Evolutionary conservation across 2,888 invertebrate species (phyloP), one percentile per base, ranked within the genome.

Genomic region (Calameuta filiformis): DNA sequence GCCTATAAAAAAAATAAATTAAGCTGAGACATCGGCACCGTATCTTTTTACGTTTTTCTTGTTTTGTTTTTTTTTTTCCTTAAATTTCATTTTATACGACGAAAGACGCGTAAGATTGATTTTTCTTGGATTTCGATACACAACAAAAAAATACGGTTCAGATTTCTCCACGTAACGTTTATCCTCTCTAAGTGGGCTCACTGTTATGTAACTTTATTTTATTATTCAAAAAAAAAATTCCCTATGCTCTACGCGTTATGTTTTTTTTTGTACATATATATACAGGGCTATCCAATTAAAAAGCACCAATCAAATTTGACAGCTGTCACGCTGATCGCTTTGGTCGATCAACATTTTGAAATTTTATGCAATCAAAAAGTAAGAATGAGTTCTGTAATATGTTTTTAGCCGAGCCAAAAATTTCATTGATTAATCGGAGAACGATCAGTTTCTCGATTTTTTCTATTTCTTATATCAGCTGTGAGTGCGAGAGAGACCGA

Each of bases 1-100:
- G 81, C 84, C 83, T 84, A 83, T 71, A 74, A 80, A 73, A 11
- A 78, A 74, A 34, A 35, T 74, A 37, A 35, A 31, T 56, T 33
- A 35, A 74, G 33, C 74, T 30, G 74, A 34, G 74, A 37, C 74
- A 74, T 37, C 56, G 56, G 74, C 34, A 74, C 74, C 74, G 74
- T 35, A 33, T 74, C 34, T 74, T 35, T 74, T 34, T 34, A 37
- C 30, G 71, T 71, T 71, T 9, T 3, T 12, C 1, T 35, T 11
- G 11, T 1, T 35, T 35, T 34, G 6, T 34, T 11, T 35, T 11
- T 35, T 35, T 35, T 15, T 1, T 23, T 0, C 0, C 12, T 71
- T 1, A 33, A 33, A 71, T 34, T 6, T 23, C 71, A 9, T 23
- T 56, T 56, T 23, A 56, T 23, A 23, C 6, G 0, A 0, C 2